A percentile compares a stretch with the other conserved stretches of the same genome.
Conservation (phyloP, 2,797 vertebrate genomes). For the Gallinago stenura region DNA sequence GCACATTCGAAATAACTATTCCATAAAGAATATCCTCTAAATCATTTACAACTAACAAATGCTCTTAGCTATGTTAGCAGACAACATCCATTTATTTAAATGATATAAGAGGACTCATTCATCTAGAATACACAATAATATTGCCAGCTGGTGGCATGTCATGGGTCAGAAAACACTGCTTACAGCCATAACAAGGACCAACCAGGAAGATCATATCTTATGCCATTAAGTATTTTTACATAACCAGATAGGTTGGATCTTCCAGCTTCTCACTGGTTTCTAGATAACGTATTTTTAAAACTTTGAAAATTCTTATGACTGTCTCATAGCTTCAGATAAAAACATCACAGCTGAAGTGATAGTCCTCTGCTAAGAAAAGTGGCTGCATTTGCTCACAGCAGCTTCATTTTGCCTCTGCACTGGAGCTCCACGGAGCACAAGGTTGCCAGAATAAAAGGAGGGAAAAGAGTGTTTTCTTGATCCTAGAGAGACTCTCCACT, state of each 20-base stretch:
- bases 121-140: not conserved
- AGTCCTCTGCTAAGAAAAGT: too few species aligned
- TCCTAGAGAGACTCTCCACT: not conserved
- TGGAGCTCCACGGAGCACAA: not conserved
- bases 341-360: not conserved
- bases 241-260: not conserved
- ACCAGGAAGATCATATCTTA: not conserved
- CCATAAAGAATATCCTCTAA: not conserved
- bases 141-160: not conserved
- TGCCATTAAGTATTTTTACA: not conserved
- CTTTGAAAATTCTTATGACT: not conserved
- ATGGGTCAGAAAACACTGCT: not conserved
- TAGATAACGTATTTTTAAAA: not conserved
- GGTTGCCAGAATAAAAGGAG: accelerated
- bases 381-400: not conserved
- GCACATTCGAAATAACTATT: not conserved
- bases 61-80: not conserved
- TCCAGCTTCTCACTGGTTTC: not conserved
- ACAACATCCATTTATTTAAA: conserved; percentile 10
- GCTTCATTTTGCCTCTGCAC: not conserved
- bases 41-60: conserved; percentile 26
- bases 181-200: not conserved
- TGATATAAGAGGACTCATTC: not conserved
- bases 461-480: not conserved
- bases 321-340: not conserved